A percentile compares a stretch with the other conserved stretches of the same genome.
Conservation (phyloP, 2,797 vertebrate species). For the Mus minutoides region DNA sequence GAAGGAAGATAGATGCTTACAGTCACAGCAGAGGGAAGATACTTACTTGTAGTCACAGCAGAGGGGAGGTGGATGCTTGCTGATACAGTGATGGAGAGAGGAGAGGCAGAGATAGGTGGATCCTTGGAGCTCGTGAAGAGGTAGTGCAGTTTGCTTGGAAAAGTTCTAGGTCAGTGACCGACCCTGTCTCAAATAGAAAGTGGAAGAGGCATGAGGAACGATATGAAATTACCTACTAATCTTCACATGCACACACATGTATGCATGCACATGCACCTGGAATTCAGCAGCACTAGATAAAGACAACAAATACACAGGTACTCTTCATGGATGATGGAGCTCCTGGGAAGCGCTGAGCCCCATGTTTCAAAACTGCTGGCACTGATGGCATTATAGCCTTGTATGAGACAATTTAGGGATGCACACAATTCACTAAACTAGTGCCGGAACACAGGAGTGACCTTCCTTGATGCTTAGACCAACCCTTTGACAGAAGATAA, state of each 20-base stretch:
- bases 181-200: not conserved
- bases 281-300: not conserved
- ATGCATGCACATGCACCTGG: not conserved
- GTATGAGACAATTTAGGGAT: not conserved
- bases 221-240: not conserved
- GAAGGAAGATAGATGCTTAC: not conserved
- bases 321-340: not conserved
- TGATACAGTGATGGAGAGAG: not conserved
- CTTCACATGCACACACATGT: not conserved
- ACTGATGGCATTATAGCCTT: conserved; percentile 42
- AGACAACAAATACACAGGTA: not conserved
- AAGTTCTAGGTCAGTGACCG: not conserved
- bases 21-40: not conserved
- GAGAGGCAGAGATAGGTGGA: not conserved
- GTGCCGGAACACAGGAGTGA: not conserved
- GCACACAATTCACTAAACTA: not conserved
- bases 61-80: not conserved
- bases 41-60: not conserved
- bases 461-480: not conserved
- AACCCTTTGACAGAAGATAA: not conserved
- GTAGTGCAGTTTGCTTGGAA: not conserved
- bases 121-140: not conserved
- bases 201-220: not conserved
- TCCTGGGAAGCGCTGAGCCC: not conserved
- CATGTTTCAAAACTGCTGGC: not conserved